Evolutionary conservation across 2,113 vertebrate genomes (phyloP), one percentile per base, ranked within the genome.

Genomic region (Cygnus atratus): DNA sequence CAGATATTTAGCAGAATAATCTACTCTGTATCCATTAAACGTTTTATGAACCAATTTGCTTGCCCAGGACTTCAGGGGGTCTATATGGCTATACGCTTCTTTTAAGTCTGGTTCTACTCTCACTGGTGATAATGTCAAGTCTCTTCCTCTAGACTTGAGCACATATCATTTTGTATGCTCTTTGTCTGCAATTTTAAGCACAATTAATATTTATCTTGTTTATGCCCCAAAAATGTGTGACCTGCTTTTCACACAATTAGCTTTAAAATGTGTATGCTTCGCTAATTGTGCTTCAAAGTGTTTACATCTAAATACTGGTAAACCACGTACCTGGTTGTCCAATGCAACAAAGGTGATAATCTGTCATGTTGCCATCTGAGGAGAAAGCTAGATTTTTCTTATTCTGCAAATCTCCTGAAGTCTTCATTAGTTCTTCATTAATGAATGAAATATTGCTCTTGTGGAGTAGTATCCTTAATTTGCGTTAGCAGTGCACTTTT

Each of bases 211-310:
- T 81, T 63, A 39, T 33, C 37, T 59, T 87, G 8, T 29, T 67
- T 68, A n/a, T 46, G 17, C 1, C 9, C 31, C 10, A 3, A 1
- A 74, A 92, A 9, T 18, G 7, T 31, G 28, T 73, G 54, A 70
- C 55, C 25, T 76, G 48, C 24, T 31, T 90, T 93, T 91, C 93
- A 44, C 11, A n/a, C 24, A 70, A 5, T 39, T 52, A 35, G 20
- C 75, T 79, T 76, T 37, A 62, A 87, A 41, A 24, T 25, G 15
- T 71, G 11, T 80, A n/a, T 0, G 0, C 2, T 1, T 59, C 81
- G 14, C 13, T 70, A 68, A 75, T 24, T n/a, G 44, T 66, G 39
- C 0, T 15, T 92, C 54, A 78, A 76, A 80, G 76, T 83, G 52
- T 87, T 91, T 71, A 44, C 9, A 24, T 79, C 5, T 75, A 19